Percentiles rank a stretch among this genome's conserved stretches.
Conservation (phyloP, 2,797 vertebrate species). For the Myotis vivesi region DNA sequence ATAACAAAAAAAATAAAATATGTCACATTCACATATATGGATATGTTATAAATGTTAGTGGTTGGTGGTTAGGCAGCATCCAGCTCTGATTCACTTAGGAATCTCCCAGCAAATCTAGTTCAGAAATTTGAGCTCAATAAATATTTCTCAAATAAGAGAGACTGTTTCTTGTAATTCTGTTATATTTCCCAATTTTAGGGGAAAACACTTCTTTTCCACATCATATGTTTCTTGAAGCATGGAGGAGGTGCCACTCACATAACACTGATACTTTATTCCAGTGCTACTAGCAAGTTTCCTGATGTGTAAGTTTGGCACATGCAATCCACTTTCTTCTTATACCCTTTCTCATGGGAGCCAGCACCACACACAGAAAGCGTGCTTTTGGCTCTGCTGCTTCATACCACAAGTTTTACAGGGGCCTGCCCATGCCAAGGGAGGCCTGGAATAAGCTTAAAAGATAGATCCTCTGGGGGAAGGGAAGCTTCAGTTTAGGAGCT, state of each 20-base stretch:
- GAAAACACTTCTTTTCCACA: constrained; percentile 8
- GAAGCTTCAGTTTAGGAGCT: not conserved
- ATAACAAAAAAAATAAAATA: not conserved
- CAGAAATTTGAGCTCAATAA: constrained; percentile 5
- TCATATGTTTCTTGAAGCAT: not conserved
- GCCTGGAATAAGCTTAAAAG: not conserved
- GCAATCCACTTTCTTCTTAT: not conserved
- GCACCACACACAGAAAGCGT: not conserved
- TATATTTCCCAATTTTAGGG: constrained; percentile 16
- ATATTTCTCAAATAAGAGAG: constrained; percentile 54
- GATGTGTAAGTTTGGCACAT: not conserved
- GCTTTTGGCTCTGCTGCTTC: not conserved
- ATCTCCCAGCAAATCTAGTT: not conserved
- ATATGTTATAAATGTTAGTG: not conserved
- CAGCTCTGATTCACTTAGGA: not conserved
- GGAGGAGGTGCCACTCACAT: not conserved
- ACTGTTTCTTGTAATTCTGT: constrained; percentile 41
- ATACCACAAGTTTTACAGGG: not conserved
- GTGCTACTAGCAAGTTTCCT: constrained; percentile 7
- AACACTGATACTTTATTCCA: not conserved
- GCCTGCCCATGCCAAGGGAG: not conserved
- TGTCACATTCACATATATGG: not conserved
- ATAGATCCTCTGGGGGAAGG: not conserved
- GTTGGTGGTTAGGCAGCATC: not conserved
- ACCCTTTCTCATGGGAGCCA: not conserved